Evolutionary conservation across 2,797 vertebrate species (phyloP), one percentile per base, ranked within the genome.

Genomic region (Ctenopoma kingsleyae): DNA sequence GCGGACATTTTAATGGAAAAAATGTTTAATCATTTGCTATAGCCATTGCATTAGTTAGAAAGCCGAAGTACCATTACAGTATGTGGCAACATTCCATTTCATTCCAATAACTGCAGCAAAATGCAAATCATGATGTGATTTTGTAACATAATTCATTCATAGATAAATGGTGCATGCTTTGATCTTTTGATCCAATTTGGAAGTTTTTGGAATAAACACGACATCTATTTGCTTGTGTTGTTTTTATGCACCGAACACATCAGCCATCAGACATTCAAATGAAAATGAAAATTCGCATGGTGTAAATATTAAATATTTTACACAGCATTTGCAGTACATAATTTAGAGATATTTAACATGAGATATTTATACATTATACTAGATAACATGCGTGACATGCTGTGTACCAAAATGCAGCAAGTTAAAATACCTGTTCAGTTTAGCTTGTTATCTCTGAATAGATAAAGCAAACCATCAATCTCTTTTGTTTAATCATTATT

Each of bases 181-280:
- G 78, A 73, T 78, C 65, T 67, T 84, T 78, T 79, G 67, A 85
- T 80, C 43, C 66, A 65, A 76, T 83, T 82, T 27, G 6, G 55
- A 80, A 84, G 54, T 76, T 80, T 83, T 67, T 70, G 60, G 74
- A 57, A 64, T 55, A 71, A 85, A 77, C 76, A 76, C 19, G 15
- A 32, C 19, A 32, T 51, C 23, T 58, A 19, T 80, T 71, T 71
- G 58, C 57, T 56, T 25, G 53, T 43, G 8, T 56, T 48, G 20
- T 56, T 70, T 48, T 35, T 40, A 43, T 63, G 40, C 23, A n/a
- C 6, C 38, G 67, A 35, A 23, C 25, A 68, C 23, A 62, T 66
- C 32, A 65, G 70, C n/a, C 25, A 27, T 32, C 9, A 11, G 12
- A 49, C 19, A 48, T 16, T 38, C 38, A 46, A 43, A 58, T 46